These are phyloP conservation scores for Papilio dardanus DNA, from an alignment of 1,140 invertebrate species.

Conservation along the genomic window DNA sequence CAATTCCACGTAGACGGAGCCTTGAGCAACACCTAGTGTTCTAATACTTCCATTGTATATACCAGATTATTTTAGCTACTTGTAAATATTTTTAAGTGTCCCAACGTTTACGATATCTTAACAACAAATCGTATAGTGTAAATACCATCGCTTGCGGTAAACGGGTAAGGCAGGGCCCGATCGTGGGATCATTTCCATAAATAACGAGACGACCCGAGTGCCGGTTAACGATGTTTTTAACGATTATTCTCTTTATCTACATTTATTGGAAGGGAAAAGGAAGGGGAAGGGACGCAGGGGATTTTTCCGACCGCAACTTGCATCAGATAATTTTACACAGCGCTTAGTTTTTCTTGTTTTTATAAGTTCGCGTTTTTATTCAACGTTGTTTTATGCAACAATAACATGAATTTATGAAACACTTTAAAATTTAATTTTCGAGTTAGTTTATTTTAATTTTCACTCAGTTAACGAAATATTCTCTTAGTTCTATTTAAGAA, in stretches of 20 bases:
- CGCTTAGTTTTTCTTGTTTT: conserved; percentile 2
- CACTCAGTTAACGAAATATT: too few relatives aligned
- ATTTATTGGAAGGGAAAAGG: conserved; percentile 7
- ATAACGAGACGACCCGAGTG: conserved; percentile 38
- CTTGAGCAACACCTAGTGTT: too few relatives aligned
- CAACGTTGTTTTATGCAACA: background rate
- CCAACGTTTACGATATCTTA: background rate
- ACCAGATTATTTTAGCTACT: too few relatives aligned
- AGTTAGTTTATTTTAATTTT: background rate
- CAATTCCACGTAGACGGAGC: too few relatives aligned
- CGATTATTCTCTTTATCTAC: conserved; percentile 34
- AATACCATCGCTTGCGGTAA: background rate
- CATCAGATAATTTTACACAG: conserved; percentile 13
- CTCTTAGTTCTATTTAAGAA: background rate
- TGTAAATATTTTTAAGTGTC: background rate
- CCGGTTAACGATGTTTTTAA: conserved; percentile 34
- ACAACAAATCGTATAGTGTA: conserved; percentile 6
- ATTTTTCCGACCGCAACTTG: conserved; percentile 15
- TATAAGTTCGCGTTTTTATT: background rate
- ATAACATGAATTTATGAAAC: background rate
- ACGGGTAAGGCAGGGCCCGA: conserved; percentile 5
- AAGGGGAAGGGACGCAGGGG: background rate
- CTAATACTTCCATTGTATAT: too few relatives aligned
- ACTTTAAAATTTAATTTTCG: background rate
- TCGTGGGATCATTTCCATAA: conserved; percentile 37